Percentiles rank a stretch among this genome's conserved stretches.
Evolutionary conservation across 2,797 vertebrate species (phyloP).

Genomic region (Leptatherina wallacei): DNA sequence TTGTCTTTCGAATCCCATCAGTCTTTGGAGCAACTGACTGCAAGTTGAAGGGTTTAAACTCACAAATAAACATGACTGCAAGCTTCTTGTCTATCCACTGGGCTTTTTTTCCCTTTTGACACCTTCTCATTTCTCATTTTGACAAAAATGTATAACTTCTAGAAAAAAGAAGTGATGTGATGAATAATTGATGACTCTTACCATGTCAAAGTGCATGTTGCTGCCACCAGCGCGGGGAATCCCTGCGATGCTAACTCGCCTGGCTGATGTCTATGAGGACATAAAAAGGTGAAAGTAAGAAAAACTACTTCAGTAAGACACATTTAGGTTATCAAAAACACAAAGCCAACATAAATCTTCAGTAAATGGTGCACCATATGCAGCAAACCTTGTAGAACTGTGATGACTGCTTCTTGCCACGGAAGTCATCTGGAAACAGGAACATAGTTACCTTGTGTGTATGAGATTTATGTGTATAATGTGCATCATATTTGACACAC

Average conservation of each 20-base stretch:
- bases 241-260: conserved; percentile 90
- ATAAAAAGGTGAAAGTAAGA: fast-evolving
- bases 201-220: conserved; percentile 80
- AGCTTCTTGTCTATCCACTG: neutral
- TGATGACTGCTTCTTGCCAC: conserved; percentile 74
- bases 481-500: neutral
- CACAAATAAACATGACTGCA: no score
- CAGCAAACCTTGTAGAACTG: conserved; percentile 80
- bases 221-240: conserved; percentile 85
- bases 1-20: no score
- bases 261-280: conserved; percentile 65
- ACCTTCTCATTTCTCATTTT: neutral
- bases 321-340: neutral
- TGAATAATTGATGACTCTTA: conserved; percentile 69
- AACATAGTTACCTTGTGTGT: neutral
- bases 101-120: neutral
- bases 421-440: conserved; percentile 77
- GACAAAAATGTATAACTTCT: neutral
- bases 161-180: neutral
- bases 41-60: neutral
- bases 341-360: neutral
- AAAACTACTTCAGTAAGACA: neutral
- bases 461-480: neutral
- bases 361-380: neutral
- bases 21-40: neutral